Evolutionary conservation across 2,113 vertebrate species (phyloP), one percentile per base, ranked within the genome.

Genomic region (Callopanchax toddi): DNA sequence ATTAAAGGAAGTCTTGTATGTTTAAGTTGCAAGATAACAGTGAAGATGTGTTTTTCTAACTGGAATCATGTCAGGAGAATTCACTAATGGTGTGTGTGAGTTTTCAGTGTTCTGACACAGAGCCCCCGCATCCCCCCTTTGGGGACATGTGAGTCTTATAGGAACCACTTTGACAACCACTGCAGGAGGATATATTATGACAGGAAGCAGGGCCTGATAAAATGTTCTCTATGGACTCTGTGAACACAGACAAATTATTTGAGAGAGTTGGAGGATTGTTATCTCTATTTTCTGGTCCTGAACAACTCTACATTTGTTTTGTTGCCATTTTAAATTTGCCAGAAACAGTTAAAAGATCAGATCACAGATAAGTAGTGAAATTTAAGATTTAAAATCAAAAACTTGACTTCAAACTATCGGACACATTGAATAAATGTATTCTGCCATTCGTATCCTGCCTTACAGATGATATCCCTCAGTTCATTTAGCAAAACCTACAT

Each of bases 101-200:
- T 64, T 71, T 68, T 72, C 43, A 68, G 17, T 13, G 12, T 57
- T 63, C 2, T 59, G 20, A 40, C 37, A 34, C 34, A 39, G 64
- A 67, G 48, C 46, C 25, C 23, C 44, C 32, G 21, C 40, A 43
- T 50, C 60, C 20, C 4, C 29, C 58, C 25, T 48, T 16, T 16
- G 20, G 58, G 67, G 58, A 59, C 43, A 43, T 67, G 25, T 17
- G 39, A 44, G 22, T 45, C 29, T 56, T 44, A 55, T n/a, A 15
- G 37, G 53, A 56, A 44, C 43, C 20, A 56, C 58, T 54, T 42
- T 69, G 68, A 74, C 73, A 63, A 52, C 17, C 63, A 5, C 44
- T 22, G 8, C 49, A 40, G 59, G 43, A 55, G 51, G 69, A 82
- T 73, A 67, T 79, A 64, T 83, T 75, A 67, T 22, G 55, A 53